Evolutionary conservation across 2,113 vertebrate species (phyloP), one percentile per base, ranked within the genome.

Genomic region (Scytalopus superciliaris): DNA sequence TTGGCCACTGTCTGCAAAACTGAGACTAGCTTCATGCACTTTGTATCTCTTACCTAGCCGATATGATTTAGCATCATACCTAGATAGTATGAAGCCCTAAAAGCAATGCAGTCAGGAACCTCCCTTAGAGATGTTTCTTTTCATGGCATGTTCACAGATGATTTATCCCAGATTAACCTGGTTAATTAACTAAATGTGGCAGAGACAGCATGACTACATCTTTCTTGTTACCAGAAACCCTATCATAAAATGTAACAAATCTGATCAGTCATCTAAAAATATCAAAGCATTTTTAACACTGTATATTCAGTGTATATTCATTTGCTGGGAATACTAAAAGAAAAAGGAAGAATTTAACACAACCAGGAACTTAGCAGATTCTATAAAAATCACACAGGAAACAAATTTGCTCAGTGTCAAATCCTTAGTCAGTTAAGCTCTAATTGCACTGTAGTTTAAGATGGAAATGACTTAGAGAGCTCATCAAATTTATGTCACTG

Each of bases 401-500:
- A n/a, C 92, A 93, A 91, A 87, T 87, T 76, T 84, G 33, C 50
- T 60, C 88, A 35, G n/a, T 72, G 66, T 95, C 93, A 91, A 76
- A 87, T 81, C 90, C 73, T 97, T 52, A 94, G 62, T 63, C 90
- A 91, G 82, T 96, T 84, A 79, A 92, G 49, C 52, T 94, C 37
- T 96, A 96, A 94, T 94, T 96, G 80, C 57, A 47, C 66, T 89
- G 77, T 57, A 85, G 91, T 87, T 92, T 87, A 90, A 89, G 92
- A 93, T 89, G 84, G 86, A 95, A 95, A 90, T 79, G 19, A 89
- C 50, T 95, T 94, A 67, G 10, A 89, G 86, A 92, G 89, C 84
- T 94, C 93, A 94, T 91, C 92, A 95, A 93, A 95, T 95, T 84
- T 93, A 45, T 91, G 76, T 92, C 83, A 92, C 92, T 94, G 92